Evolutionary conservation across 2,797 vertebrate genomes (phyloP).

Genomic region (Acanthurus lineatus): DNA sequence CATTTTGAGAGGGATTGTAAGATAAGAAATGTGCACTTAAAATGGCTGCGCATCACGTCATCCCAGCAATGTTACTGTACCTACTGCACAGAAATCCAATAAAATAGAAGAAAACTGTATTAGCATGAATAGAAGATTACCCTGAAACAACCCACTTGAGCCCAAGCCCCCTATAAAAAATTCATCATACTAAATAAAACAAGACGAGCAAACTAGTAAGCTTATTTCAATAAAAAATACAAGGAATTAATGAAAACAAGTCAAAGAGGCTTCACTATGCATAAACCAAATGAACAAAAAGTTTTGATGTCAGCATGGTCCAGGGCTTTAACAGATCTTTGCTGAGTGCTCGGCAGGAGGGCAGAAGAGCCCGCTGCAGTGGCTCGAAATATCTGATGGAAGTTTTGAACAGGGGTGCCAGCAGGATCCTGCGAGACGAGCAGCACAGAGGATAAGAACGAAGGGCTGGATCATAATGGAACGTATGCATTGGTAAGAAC

Average conservation of each 20-base stretch:
- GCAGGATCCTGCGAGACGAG: not conserved
- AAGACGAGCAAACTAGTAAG: not conserved
- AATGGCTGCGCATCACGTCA: not conserved
- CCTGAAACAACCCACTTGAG: not conserved
- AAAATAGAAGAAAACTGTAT: not conserved
- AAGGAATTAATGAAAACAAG: not conserved
- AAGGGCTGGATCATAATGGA: not conserved
- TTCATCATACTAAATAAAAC: not conserved
- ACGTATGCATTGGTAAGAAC: not conserved
- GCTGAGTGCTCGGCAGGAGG: constrained; percentile 36
- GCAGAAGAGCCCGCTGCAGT: constrained; percentile 1
- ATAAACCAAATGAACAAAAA: not conserved
- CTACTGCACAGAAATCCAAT: not conserved
- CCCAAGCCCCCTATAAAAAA: not conserved
- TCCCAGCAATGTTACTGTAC: not conserved
- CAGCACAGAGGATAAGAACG: not conserved
- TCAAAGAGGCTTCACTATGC: not conserved
- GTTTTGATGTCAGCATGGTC: constrained; percentile 25
- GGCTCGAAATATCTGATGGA: constrained; percentile 1
- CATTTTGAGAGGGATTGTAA: constrained; percentile 27
- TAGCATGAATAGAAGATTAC: constrained; percentile 2
- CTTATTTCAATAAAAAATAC: not conserved
- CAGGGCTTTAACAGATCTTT: constrained; percentile 27
- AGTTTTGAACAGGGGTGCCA: not conserved
- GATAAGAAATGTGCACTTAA: not conserved